Conservation (phyloP, 2,888 invertebrate species). For the Margaritifera margaritifera region DNA sequence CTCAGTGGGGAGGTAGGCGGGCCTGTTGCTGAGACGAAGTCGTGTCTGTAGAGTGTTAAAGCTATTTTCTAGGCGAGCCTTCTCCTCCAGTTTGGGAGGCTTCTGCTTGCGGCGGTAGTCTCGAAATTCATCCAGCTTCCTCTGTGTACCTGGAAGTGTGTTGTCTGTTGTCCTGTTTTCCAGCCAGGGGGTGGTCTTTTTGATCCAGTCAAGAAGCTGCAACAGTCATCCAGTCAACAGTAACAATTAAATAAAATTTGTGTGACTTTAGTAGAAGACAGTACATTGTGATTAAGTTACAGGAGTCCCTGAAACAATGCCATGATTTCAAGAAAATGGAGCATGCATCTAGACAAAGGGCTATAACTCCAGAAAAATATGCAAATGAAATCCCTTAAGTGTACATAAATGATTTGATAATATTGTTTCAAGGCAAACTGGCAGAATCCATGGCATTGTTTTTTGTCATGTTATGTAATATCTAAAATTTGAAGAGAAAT, state of each 20-base stretch:
- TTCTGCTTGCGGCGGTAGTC: conserved; percentile 99
- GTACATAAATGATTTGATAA: too few species aligned
- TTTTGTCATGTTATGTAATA: too few species aligned
- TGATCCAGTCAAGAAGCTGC: conserved; percentile 97
- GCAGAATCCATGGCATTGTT: too few species aligned
- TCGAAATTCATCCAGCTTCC: conserved; percentile 98
- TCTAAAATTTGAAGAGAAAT: too few species aligned
- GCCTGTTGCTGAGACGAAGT: conserved; percentile 96
- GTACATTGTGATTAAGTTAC: neutral
- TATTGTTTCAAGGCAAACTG: too few species aligned
- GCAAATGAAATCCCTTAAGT: too few species aligned
- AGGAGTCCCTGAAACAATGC: neutral
- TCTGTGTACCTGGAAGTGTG: conserved; percentile 95
- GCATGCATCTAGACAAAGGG: too few species aligned
- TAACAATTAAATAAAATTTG: neutral
- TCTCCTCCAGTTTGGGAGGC: conserved; percentile 99
- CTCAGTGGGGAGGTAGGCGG: conserved; percentile 99
- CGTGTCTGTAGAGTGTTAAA: conserved; percentile 99
- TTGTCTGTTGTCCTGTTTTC: conserved; percentile 87
- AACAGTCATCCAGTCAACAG: conserved; percentile 17
- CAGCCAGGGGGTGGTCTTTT: conserved; percentile 91
- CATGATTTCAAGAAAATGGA: too few species aligned
- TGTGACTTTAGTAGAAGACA: neutral
- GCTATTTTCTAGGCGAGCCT: conserved; percentile 98
- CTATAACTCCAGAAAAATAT: too few species aligned